These are phyloP conservation scores for Cygnus buccinator DNA, from an alignment of 2,113 vertebrate species.

Conservation along the genomic window DNA sequence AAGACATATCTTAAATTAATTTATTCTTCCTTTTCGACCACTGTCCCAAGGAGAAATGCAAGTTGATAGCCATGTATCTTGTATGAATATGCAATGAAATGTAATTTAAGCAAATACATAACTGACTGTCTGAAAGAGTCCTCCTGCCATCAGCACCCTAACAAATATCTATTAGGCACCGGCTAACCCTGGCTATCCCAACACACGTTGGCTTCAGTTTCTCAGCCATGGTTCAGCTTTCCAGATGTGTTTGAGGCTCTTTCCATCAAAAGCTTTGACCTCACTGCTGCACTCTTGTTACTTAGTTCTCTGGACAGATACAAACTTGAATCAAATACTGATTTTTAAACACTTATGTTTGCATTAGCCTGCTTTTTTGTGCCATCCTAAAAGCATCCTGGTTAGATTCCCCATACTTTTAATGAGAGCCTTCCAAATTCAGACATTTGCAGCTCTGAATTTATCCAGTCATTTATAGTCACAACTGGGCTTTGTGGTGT, in stretches of 20 bases:
- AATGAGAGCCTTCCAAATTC: neutral
- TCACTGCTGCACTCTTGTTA: neutral
- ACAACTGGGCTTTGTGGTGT: neutral
- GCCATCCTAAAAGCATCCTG: neutral
- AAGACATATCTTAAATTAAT: neutral
- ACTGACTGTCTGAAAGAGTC: neutral
- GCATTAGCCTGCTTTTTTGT: neutral
- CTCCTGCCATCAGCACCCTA: neutral
- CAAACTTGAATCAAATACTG: neutral
- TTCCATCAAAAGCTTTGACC: neutral
- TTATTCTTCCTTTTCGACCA: neutral
- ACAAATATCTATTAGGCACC: neutral
- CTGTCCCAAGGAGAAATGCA: neutral
- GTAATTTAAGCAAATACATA: neutral
- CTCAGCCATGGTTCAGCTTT: neutral
- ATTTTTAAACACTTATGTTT: neutral
- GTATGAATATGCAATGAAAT: neutral
- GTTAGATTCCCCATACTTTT: neutral
- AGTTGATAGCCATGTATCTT: neutral
- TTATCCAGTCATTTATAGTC: neutral
- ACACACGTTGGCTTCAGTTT: neutral
- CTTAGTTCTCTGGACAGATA: neutral
- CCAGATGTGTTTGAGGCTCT: neutral
- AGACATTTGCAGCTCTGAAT: neutral
- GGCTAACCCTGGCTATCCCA: accelerated